These are phyloP conservation scores for Hypercompe scribonia DNA, from an alignment of 2,888 invertebrate species.

Conservation along the genomic window DNA sequence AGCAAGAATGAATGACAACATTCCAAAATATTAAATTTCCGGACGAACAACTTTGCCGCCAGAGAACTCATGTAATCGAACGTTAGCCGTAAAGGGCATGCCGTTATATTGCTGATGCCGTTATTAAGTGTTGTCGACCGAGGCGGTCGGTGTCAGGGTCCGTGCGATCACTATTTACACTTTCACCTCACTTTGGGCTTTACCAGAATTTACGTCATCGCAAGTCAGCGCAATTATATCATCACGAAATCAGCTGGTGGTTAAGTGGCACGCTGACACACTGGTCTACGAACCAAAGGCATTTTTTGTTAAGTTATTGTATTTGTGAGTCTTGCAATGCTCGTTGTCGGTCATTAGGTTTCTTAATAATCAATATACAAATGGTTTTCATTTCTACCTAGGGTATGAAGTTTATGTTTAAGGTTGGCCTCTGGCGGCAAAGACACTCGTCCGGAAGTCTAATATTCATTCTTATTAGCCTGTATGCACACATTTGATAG, in stretches of 20 bases:
- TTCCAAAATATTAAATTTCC: constrained; percentile 53
- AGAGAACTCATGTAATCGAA: constrained; percentile 22
- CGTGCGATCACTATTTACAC: constrained; percentile 69
- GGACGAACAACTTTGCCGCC: constrained; percentile 19
- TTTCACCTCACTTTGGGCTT: constrained; percentile 73
- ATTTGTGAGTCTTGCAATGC: constrained; percentile 51
- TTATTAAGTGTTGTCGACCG: constrained; percentile 32
- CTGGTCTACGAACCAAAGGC: constrained; percentile 54
- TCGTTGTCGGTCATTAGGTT: constrained; percentile 52
- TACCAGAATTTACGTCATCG: constrained; percentile 77
- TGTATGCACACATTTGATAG: neutral
- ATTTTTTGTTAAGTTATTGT: constrained; percentile 56
- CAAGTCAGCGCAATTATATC: constrained; percentile 73
- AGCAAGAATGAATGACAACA: constrained; percentile 19
- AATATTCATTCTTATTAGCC: constrained; percentile 21
- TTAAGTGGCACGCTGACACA: constrained; percentile 69
- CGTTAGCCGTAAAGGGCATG: constrained; percentile 34
- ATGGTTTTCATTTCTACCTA: constrained; percentile 42
- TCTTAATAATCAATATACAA: constrained; percentile 48
- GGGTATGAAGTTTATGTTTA: no score
- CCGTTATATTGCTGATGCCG: constrained; percentile 22
- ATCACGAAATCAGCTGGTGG: constrained; percentile 75
- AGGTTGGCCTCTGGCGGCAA: constrained; percentile 9
- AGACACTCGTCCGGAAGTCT: constrained; percentile 47
- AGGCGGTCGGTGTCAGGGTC: constrained; percentile 64